Evolutionary conservation across 2,113 vertebrate species (phyloP), one percentile per base, ranked within the genome.

Genomic region (Hemibates koningsi): DNA sequence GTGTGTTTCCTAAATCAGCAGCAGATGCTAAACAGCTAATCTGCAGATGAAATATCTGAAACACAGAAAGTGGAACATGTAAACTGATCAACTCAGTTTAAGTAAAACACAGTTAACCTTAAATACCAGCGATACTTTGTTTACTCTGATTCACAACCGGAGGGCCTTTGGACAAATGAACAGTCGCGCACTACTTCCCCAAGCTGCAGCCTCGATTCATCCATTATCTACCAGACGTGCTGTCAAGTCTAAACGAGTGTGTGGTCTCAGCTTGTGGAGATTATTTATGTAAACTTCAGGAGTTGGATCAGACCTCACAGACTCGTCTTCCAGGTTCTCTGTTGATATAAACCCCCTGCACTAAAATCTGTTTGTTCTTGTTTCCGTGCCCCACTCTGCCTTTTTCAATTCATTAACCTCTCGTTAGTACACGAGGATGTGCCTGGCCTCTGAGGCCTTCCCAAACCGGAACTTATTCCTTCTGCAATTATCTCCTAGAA

Each of bases 361-460:
- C 63, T 68, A 24, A 38, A 21, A 0, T 21, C 63, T 7, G 19
- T 38, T 21, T 68, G 6, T 41, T 41, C 11, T 9, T 5, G 6
- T 24, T 14, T 41, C 7, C 0, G 0, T 68, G 36, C 19, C 36
- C 0, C 19, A 1, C 63, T 0, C 32, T n/a, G 61, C 17, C 32
- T 2, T n/a, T 66, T 36, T n/a, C 34, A 66, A 66, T 66, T 1
- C 19, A 38, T 66, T 66, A 66, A 66, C 61, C 34, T 66, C 61
- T 66, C 10, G 2, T 66, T 66, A 63, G 59, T n/a, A 2, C n/a
- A 41, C 7, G 2, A 43, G 29, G 29, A 17, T 61, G 29, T 34
- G 57, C 29, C 5, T 19, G 29, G 66, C 0, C 0, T 71, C n/a
- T 1, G n/a, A 43, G 38, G 38, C 3, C 57, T 3, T 10, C 57